Conservation (phyloP, 2,888 invertebrate genomes). For the Coronaproctus castanopsis region DNA sequence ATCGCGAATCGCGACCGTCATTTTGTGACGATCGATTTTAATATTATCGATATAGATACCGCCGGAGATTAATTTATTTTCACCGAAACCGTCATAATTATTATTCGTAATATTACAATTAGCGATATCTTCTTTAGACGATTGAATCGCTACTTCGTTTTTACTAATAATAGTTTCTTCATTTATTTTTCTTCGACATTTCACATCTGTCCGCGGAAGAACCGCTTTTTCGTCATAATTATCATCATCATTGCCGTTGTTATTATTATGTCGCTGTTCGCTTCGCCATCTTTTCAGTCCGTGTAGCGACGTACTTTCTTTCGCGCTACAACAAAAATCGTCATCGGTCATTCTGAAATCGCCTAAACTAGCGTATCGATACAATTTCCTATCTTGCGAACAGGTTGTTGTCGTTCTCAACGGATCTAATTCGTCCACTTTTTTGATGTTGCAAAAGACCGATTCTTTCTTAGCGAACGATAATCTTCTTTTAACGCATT, state of each 20-base stretch:
- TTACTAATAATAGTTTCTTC: too few species aligned
- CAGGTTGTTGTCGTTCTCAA: not conserved
- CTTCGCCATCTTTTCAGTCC: not conserved
- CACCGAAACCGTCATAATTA: not conserved
- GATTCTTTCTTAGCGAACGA: slow-evolving; percentile 9
- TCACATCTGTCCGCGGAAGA: too few species aligned
- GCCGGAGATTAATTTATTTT: not conserved
- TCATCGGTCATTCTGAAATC: too few species aligned
- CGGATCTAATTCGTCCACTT: slow-evolving; percentile 10
- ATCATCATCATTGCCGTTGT: too few species aligned
- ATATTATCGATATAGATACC: slow-evolving; percentile 1
- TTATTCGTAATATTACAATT: not conserved
- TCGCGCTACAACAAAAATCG: slow-evolving; percentile 5
- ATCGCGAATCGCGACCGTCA: slow-evolving; percentile 13
- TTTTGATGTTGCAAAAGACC: slow-evolving; percentile 9
- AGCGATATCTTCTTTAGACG: too few species aligned
- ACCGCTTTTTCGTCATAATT: too few species aligned
- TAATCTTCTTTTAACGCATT: slow-evolving; percentile 6
- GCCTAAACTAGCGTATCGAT: slow-evolving; percentile 9
- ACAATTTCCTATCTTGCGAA: slow-evolving; percentile 2
- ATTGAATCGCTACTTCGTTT: too few species aligned
- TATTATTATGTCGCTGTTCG: too few species aligned
- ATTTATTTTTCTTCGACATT: too few species aligned
- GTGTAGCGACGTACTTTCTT: not conserved
- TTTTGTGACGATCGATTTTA: slow-evolving; percentile 8